phyloP scores from a whole-genome alignment of 2,113 vertebrate genomes.

The Gymnarchus niloticus region DNA sequence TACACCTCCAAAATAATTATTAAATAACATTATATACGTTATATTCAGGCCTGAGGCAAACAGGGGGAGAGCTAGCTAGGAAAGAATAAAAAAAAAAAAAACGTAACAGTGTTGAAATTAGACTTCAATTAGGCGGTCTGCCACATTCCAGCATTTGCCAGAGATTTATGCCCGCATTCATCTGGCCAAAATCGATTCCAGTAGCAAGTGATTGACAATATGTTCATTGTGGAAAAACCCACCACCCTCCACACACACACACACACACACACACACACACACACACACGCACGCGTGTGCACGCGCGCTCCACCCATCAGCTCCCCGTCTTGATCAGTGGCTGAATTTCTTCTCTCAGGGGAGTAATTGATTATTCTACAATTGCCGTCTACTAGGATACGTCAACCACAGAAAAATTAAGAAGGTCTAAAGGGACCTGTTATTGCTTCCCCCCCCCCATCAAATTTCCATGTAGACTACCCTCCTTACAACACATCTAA shows the following conservation, averaged over 20 bases:
- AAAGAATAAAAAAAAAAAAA: constrained; percentile 28
- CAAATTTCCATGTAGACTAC: neutral
- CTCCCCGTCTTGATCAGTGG: constrained; percentile 7
- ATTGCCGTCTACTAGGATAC: neutral
- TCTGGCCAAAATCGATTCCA: constrained; percentile 37
- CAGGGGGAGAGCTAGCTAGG: constrained; percentile 25
- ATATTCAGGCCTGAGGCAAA: constrained; percentile 42
- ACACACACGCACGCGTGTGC: constrained; percentile 1
- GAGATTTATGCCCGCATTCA: constrained; percentile 26
- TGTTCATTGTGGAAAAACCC: constrained; percentile 37
- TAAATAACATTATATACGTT: constrained; percentile 35
- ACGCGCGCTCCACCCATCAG: neutral
- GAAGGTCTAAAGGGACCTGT: neutral
- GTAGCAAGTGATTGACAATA: constrained; percentile 38
- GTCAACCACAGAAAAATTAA: constrained; percentile 5
- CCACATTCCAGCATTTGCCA: constrained; percentile 20
- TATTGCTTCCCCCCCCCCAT: neutral
- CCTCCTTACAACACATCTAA: neutral
- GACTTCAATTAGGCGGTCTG: constrained; percentile 37
- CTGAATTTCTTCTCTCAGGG: constrained; percentile 23
- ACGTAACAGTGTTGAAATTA: constrained; percentile 21
- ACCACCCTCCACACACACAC: neutral
- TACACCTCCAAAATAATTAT: constrained; percentile 37
- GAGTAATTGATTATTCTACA: constrained; percentile 34
- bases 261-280: constrained; percentile 8